Evolutionary conservation across 2,113 vertebrate species (phyloP), one percentile per base, ranked within the genome.

Genomic region (Mola mola): DNA sequence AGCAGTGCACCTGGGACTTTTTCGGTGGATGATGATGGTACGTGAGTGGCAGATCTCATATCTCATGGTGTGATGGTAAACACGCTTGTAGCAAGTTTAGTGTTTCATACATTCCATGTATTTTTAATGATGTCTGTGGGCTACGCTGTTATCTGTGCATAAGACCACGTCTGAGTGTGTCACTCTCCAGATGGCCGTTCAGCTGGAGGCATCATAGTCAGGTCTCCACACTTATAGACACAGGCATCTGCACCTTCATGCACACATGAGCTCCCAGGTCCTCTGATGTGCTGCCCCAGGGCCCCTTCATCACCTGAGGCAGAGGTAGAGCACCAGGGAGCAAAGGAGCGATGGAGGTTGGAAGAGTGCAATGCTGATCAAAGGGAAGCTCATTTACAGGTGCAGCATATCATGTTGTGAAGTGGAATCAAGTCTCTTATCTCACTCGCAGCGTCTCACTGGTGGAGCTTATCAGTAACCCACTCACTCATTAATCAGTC

Each of bases 161-260:
- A 44, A 42, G 53, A 44, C 72, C 59, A 80, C 66, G 29, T 66
- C 36, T 22, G 26, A 55, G 13, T 5, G 25, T 55, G 48, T 50
- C 53, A 20, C 59, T 79, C 66, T 83, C 85, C 82, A 89, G 87
- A 90, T 89, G 85, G 75, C 72, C 66, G 64, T 72, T 79, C 73
- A 82, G 69, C 84, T 83, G 67, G 66, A 75, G 69, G 82, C 74
- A 31, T 33, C 48, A 9, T 13, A 72, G 64, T 48, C 57, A 48
- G 50, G 46, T 58, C 78, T 79, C 79, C 41, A 40, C 28, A 20
- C 31, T n/a, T 19, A 49, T 19, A 41, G n/a, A 24, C 47, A 13
- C 40, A 19, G 28, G 34, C 20, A 55, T 57, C 42, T 55, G 72
- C 49, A 36, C 15, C 25, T 19, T 9, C 22, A 4, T 21, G n/a